A percentile compares a stretch with the other conserved stretches of the same genome.
phyloP scores from a whole-genome alignment of 2,797 vertebrate genomes.

The Leptoclinus maculatus region DNA sequence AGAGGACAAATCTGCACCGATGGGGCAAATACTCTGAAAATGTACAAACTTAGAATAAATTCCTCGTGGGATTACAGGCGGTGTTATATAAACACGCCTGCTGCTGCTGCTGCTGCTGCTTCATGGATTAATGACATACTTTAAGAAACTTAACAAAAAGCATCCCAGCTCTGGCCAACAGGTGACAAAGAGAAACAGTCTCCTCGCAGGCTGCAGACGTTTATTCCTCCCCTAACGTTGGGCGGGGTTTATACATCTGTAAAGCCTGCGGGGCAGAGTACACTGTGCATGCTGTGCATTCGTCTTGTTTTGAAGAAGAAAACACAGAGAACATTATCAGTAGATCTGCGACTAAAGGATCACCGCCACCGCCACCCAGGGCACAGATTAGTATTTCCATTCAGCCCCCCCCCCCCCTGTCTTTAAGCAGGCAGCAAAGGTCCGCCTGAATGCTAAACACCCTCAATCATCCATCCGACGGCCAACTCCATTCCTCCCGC shows the following conservation, averaged over 20 bases:
- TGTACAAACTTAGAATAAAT: background rate
- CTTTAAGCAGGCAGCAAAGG: conserved; percentile 15
- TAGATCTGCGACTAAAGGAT: conserved; percentile 51
- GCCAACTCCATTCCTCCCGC: conserved; percentile 25
- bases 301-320: conserved; percentile 27
- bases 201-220: conserved; percentile 21
- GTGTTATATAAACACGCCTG: background rate
- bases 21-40: background rate
- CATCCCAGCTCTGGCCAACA: conserved; percentile 12
- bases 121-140: conserved; percentile 14
- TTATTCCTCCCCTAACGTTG: conserved; percentile 3
- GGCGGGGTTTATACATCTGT: conserved; percentile 35
- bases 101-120: background rate
- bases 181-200: conserved; percentile 30
- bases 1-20: background rate
- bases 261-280: conserved; percentile 22
- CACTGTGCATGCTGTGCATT: conserved; percentile 35
- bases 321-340: conserved; percentile 54
- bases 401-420: conserved; percentile 19
- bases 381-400: conserved; percentile 51
- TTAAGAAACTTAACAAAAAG: conserved; percentile 1
- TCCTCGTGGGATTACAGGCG: background rate
- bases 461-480: conserved; percentile 37
- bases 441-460: conserved; percentile 48
- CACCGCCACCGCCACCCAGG: conserved; percentile 39